Conservation (phyloP, 2,888 invertebrate genomes). For the Mechanitis messenoides region DNA sequence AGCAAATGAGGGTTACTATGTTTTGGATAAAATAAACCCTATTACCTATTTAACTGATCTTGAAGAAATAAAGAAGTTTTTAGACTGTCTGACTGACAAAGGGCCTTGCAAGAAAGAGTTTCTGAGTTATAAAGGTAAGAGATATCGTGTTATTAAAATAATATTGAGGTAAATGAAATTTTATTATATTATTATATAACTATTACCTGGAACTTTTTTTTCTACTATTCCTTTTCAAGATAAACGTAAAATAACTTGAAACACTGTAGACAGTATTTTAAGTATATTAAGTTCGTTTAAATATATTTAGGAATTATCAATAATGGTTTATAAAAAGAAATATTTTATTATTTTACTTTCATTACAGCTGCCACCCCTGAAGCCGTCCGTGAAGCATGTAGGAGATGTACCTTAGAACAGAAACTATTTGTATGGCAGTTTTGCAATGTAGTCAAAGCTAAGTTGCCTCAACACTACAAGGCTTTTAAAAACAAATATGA, state of each 20-base stretch:
- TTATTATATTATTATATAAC: too few relatives aligned
- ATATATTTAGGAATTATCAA: too few relatives aligned
- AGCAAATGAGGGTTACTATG: conserved; percentile 37
- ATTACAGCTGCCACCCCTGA: conserved; percentile 20
- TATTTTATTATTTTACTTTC: neutral
- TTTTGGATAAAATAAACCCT: conserved; percentile 47
- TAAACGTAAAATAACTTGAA: too few relatives aligned
- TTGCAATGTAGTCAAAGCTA: conserved; percentile 58
- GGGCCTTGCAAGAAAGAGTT: conserved; percentile 35
- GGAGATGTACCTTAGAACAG: conserved; percentile 24
- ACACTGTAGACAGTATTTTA: too few relatives aligned
- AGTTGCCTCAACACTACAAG: conserved; percentile 63
- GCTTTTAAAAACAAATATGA: conserved; percentile 73
- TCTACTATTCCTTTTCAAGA: too few relatives aligned
- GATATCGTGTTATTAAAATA: too few relatives aligned
- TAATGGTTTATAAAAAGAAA: too few relatives aligned
- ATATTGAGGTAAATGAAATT: too few relatives aligned
- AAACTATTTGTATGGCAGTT: conserved; percentile 21
- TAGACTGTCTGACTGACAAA: conserved; percentile 46
- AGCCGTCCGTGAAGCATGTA: conserved; percentile 20
- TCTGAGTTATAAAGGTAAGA: too few relatives aligned
- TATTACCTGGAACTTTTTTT: too few relatives aligned
- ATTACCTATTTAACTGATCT: conserved; percentile 35
- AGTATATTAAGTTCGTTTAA: conserved; percentile 28
- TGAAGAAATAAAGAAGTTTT: conserved; percentile 34